Evolutionary conservation across 1,140 invertebrate species (phyloP).

Genomic region (Drosophila bipectinata): DNA sequence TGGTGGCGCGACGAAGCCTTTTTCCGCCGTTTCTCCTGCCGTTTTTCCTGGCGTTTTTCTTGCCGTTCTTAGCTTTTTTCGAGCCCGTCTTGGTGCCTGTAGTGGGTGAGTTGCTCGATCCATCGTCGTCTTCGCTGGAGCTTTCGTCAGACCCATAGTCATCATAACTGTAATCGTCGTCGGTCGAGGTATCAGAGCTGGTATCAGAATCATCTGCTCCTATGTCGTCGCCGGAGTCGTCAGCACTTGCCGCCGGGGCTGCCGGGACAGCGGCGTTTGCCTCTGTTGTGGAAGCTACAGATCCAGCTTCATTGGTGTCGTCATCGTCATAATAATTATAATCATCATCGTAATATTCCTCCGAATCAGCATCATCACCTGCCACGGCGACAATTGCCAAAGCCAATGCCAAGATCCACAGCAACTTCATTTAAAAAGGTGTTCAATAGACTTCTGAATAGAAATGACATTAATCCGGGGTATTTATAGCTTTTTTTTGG

Average conservation of each 20-base stretch:
- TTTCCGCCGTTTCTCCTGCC: slow-evolving; percentile 6
- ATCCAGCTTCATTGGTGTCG: not conserved
- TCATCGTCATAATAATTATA: not conserved
- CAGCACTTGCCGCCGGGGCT: not conserved
- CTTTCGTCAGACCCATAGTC: not conserved
- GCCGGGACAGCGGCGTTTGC: not conserved
- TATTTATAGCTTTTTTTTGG: slow-evolving; percentile 25
- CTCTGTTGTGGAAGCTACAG: not conserved
- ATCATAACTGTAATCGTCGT: not conserved
- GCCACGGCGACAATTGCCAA: slow-evolving; percentile 16
- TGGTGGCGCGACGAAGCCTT: slow-evolving; percentile 12
- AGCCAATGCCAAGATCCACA: slow-evolving; percentile 5
- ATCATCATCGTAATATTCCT: not conserved
- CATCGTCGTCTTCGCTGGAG: not conserved
- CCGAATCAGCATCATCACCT: not conserved
- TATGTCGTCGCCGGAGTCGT: not conserved
- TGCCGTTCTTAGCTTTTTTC: not conserved
- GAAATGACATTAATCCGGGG: slow-evolving; percentile 5
- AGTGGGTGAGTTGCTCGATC: not conserved
- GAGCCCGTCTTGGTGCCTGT: not conserved
- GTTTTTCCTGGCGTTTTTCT: slow-evolving; percentile 1
- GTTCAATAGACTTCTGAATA: slow-evolving; percentile 7
- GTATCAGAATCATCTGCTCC: too few species aligned
- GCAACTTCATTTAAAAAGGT: slow-evolving; percentile 11
- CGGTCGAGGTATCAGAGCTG: too few species aligned